phyloP scores from a whole-genome alignment of 2,113 vertebrate species.

The Ariopsis seemanni region DNA sequence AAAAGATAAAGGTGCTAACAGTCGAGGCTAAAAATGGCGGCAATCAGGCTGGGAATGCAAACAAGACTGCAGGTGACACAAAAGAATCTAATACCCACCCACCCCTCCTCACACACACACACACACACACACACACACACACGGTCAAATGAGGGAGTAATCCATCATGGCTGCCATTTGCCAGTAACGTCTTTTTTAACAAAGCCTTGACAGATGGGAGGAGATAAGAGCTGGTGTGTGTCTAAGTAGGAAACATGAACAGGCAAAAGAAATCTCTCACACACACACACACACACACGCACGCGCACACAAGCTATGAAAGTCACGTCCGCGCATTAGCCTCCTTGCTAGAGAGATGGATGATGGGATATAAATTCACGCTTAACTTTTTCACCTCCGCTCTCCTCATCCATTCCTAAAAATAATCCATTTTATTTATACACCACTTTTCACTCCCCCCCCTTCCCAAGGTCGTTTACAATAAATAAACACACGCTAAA shows the following conservation, averaged over 20 bases:
- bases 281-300: constrained; percentile 19
- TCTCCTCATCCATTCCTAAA: background rate
- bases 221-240: constrained; percentile 69
- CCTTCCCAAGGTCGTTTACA: background rate
- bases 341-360: constrained; percentile 14
- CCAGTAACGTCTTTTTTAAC: constrained; percentile 66
- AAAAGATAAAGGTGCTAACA: constrained; percentile 12
- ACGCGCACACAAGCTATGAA: constrained; percentile 12
- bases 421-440: constrained; percentile 12
- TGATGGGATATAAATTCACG: constrained; percentile 14
- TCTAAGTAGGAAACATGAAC: constrained; percentile 50
- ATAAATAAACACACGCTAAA: background rate
- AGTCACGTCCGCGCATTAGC: constrained; percentile 22
- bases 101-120: background rate
- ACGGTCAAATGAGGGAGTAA: constrained; percentile 73
- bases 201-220: constrained; percentile 67
- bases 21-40: background rate
- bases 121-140: constrained; percentile 58
- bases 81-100: constrained; percentile 13
- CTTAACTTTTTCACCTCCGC: constrained; percentile 14
- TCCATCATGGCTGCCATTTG: constrained; percentile 74
- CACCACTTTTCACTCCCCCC: background rate
- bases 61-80: constrained; percentile 25
- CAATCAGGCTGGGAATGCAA: constrained; percentile 1
- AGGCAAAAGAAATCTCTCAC: background rate